Base-by-base conservation (phyloP, 2,888 invertebrate species). In the Drosophila lutescens region DNA sequence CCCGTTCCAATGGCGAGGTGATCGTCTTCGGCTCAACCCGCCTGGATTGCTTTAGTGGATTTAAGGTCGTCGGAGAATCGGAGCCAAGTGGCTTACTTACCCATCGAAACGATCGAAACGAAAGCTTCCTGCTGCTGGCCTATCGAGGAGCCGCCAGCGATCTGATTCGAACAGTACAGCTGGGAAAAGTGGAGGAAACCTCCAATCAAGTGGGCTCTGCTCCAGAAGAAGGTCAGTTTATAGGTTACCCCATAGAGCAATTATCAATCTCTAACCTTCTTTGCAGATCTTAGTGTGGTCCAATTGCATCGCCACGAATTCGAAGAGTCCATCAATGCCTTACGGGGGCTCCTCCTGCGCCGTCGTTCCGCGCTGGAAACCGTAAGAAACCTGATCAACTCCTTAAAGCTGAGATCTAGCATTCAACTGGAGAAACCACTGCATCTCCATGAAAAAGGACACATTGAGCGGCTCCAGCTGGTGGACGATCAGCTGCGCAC, bases 21-120 rank as follows among this genome's bases (percentile, higher is more conserved):
- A 56, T 85, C 40, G 78, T 90, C 13, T 91, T 87, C 55, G 81
- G 88, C 4, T 90, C 77, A 56, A 74, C 82, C 8, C 86, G 86
- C 1, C 61, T 91, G 72, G 90, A 91, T 57, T 91, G 91, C 65
- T 91, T 87, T 59, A 88, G 82, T 15, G 89, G 86, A 26, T 91
- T 90, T 20, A 40, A 40, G 4, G 26, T 68, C 23, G 70, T 65
- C 0, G 74, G 77, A 0, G 74, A 79, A 7, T 34, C 51, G 10
- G 71, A 85, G 26, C 80, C 90, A 2, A 74, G 56, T n/a, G 75
- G 78, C 5, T 43, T 91, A 15, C 67, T 82, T 4, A 80, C 76
- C 8, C 88, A 88, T 50, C 66, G 65, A 15, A 91, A 86, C 51
- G 12, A 57, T 0, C 73, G 69, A 9, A 90, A 86, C 15, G 86